Evolutionary conservation across 2,113 vertebrate species (phyloP), one percentile per base, ranked within the genome.

Genomic region (Turnix velox): DNA sequence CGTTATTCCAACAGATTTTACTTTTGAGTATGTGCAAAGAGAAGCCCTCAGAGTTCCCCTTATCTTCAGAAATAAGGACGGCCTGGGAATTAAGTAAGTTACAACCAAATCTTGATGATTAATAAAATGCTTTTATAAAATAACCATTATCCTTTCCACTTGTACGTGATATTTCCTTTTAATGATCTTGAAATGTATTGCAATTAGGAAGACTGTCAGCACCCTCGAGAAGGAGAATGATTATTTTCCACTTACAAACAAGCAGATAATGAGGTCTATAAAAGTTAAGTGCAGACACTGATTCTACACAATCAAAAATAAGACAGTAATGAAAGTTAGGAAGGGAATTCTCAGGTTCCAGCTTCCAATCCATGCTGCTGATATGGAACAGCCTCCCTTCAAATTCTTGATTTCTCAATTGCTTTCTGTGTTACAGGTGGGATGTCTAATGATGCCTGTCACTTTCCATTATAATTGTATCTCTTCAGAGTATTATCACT

Each of bases 81-180:
- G 99, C 95, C 98, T 99, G 43, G 99, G 99, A 96, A 99, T 99
- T 97, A 99, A 98, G 99, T 99, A 98, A 99, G 98, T 97, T 83
- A 67, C 89, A 88, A 68, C 49, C 48, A 59, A 89, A 76, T 91
- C 77, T 83, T 89, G 24, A 59, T 72, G 79, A 59, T 85, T 92
- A 95, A 85, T 89, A 83, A 85, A 85, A 87, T 92, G 59, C 85
- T 87, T 94, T 91, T 95, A 71, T 89, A 58, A 91, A 94, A 80
- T 93, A 82, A 83, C 78, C n/a, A 33, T 93, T 76, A 46, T 77
- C 40, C 62, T 94, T 92, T 89, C 62, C 51, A 55, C 63, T 92
- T 71, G 30, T 72, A 78, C 49, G 20, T 39, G 58, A 6, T 87
- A 45, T 27, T 94, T 93, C 88, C 88, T 94, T 94, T 84, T 92